Percentiles rank a stretch among this genome's conserved stretches.
Conservation (phyloP, 2,797 vertebrate species). For the Gymnodraco acuticeps region DNA sequence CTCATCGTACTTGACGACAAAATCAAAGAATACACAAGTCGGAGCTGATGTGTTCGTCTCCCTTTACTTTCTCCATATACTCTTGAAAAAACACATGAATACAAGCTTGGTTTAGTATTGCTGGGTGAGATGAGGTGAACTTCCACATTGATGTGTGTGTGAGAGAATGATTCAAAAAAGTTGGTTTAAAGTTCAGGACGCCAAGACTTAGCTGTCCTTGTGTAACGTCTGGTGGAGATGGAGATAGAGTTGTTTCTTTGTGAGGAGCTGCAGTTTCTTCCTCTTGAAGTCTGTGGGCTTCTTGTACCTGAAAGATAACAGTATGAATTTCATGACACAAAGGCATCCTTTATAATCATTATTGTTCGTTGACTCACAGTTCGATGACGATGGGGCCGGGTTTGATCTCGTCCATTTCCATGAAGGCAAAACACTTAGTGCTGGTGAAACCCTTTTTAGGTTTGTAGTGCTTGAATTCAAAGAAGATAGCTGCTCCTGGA, state of each 20-base stretch:
- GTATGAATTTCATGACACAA: not conserved
- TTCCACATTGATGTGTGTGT: conserved; percentile 36
- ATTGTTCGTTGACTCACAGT: conserved; percentile 88
- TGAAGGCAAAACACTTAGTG: conserved; percentile 99
- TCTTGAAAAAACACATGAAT: not conserved
- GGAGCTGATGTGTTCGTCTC: conserved; percentile 38
- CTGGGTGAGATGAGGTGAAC: conserved; percentile 56
- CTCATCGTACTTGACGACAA: not conserved
- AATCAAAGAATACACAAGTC: conserved; percentile 20
- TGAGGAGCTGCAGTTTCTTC: conserved; percentile 97
- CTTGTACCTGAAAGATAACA: conserved; percentile 90
- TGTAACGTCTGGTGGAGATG: conserved; percentile 97
- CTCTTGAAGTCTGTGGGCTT: conserved; percentile 99
- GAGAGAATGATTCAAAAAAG: conserved; percentile 6
- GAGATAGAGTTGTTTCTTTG: conserved; percentile 99
- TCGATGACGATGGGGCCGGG: conserved; percentile 96
- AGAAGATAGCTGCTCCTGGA: conserved; percentile 98
- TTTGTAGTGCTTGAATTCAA: conserved; percentile 99
- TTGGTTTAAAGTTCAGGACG: conserved; percentile 13
- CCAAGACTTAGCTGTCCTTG: conserved; percentile 88
- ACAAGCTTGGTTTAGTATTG: conserved; percentile 62
- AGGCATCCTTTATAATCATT: not conserved
- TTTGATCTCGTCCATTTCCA: conserved; percentile 99
- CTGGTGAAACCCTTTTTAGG: conserved; percentile 98
- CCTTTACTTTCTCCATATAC: conserved; percentile 37